Evolutionary conservation across 2,113 vertebrate species (phyloP), one percentile per base, ranked within the genome.

Genomic region (Poeciliopsis prolifica): DNA sequence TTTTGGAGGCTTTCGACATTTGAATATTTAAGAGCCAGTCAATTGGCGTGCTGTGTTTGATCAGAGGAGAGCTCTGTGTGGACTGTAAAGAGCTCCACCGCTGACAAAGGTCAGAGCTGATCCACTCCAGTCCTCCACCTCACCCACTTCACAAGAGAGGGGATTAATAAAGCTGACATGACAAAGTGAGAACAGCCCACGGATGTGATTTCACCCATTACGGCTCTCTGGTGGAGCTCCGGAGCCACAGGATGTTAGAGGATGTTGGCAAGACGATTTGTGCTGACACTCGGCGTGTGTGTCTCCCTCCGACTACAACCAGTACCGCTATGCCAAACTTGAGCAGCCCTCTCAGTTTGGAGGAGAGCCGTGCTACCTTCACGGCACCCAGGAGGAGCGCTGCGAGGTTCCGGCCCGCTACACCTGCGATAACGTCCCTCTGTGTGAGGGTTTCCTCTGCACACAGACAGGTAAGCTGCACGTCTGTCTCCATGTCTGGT

Each of bases 391-490:
- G 80, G 90, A 92, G 0, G 95, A 98, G 86, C 70, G 86, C 29
- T 99, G 98, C 63, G 83, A 63, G 0, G 90, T 95, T 22, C 83
- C 61, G 19, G 70, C 81, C 17, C 93, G 40, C 72, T 92, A 88
- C 72, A 92, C 89, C 0, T 98, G 97, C 88, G 87, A 94, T 87
- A 95, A 17, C 31, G 87, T 90, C 65, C 94, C 94, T 22, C 68
- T 87, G 5, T 99, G 98, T 78, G 96, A 97, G 66, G 97, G 96
- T 4, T 97, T 98, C 51, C 78, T 94, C 31, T 99, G 98, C 77
- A 88, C 80, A 29, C 84, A 90, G 33, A 97, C 98, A 95, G 97
- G 98, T 97, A 81, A 26, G 7, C 24, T 12, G 48, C n/a, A 11
- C 40, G 33, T 3, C 44, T 19, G n/a, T 28, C 51, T 28, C 44